Base-by-base conservation (phyloP, 2,113 vertebrate species). In the Bufo gargarizans region DNA sequence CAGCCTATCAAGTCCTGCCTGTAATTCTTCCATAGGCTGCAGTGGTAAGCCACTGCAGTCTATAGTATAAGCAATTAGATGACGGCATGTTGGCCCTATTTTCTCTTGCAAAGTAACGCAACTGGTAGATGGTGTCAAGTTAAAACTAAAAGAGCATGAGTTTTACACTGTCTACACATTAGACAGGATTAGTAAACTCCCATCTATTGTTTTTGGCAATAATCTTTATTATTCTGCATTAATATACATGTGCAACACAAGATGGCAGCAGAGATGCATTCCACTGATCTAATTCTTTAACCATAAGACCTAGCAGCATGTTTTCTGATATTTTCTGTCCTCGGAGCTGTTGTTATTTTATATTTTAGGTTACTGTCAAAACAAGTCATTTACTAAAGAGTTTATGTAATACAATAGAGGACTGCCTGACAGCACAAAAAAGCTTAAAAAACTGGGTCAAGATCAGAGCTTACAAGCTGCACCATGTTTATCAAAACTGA, bases 321-420 rank as follows among this genome's bases (percentile, higher is more conserved):
- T 72, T 20, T 72, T 53, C 53, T 85, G 50, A 76, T 85, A 49
- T 33, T 84, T 85, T n/a, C 81, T n/a, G 33, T 74, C 84, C 71
- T 49, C n/a, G 33, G 4, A 74, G 55, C 22, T 59, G 50, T 76
- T 85, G 55, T 85, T 76, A 16, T 85, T 85, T 85, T 56, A 59
- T 74, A 76, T 85, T 33, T 85, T 69, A 76, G 69, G 55, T 43
- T 43, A 74, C 56, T 85, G 69, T 58, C 67, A 59, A 85, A 74
- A 58, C 84, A 85, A 59, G 71, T 43, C 71, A 85, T 85, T 76
- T 85, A 76, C 84, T 76, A 59, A 58, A 76, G 53, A 76, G 20
- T 59, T 74, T 76, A 76, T 45, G 13, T 45, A 85, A 74, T 85
- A 85, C 55, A 85, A 85, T 72, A 85, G 71, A 55, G 43, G 17